Conservation (phyloP, 2,888 invertebrate genomes). For the Fissipunctia ypsillon region DNA sequence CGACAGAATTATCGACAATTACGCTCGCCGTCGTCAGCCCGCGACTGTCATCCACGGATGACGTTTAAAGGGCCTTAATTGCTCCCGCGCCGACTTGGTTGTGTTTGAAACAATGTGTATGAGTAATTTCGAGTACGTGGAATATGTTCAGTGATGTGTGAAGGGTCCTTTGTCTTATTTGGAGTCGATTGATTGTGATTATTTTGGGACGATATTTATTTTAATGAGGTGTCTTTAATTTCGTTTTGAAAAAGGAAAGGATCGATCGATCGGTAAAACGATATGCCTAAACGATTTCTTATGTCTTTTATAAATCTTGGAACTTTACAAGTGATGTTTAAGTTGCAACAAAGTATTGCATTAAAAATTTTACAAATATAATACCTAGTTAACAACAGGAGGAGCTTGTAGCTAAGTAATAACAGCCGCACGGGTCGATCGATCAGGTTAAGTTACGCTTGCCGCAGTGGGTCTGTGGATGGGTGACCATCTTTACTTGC, state of each 20-base stretch:
- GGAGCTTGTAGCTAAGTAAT: too few species aligned
- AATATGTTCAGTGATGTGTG: slow-evolving; percentile 59
- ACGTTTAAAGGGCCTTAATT: slow-evolving; percentile 67
- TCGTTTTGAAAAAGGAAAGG: background rate
- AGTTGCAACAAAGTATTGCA: slow-evolving; percentile 1
- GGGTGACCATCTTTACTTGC: too few species aligned
- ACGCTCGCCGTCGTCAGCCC: slow-evolving; percentile 71
- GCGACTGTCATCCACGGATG: slow-evolving; percentile 66
- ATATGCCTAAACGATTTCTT: background rate
- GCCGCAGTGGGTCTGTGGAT: too few species aligned
- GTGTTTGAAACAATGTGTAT: slow-evolving; percentile 60
- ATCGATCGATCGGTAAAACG: background rate
- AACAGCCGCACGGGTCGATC: too few species aligned
- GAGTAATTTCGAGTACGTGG: slow-evolving; percentile 59
- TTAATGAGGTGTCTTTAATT: slow-evolving; percentile 23
- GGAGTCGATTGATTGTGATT: slow-evolving; percentile 49
- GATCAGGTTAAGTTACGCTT: too few species aligned
- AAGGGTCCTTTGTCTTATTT: slow-evolving; percentile 53
- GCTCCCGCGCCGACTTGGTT: slow-evolving; percentile 54
- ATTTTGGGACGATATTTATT: slow-evolving; percentile 46
- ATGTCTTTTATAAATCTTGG: slow-evolving; percentile 13
- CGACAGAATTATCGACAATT: slow-evolving; percentile 79
- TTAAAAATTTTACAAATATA: background rate
- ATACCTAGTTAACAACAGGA: too few species aligned
- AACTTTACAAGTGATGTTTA: background rate